Conservation (phyloP, 2,113 vertebrate genomes). For the Esox niger region DNA sequence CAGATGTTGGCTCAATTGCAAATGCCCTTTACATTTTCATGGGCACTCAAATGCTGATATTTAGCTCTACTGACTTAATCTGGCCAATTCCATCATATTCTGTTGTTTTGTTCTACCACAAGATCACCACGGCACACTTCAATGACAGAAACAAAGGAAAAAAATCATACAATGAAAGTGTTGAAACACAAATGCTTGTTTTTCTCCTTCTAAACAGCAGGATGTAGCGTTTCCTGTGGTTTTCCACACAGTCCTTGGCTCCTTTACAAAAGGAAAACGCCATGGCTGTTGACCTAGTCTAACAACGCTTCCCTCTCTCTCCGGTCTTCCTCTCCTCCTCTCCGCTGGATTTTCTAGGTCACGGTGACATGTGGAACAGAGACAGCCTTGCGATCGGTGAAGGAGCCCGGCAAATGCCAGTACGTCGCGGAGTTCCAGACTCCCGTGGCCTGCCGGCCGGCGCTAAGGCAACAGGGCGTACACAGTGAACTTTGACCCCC, state of each 20-base stretch:
- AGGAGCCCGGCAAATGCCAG: constrained; percentile 68
- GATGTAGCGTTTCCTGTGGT: neutral
- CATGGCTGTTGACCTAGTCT: constrained; percentile 34
- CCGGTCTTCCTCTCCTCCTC: constrained; percentile 21
- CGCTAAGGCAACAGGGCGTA: constrained; percentile 50
- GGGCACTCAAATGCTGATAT: too few species aligned
- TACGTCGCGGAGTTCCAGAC: constrained; percentile 63
- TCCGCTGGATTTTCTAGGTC: constrained; percentile 75
- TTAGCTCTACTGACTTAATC: too few species aligned
- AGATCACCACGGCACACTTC: neutral
- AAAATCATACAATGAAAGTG: constrained; percentile 2
- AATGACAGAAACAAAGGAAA: neutral
- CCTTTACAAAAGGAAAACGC: constrained; percentile 18
- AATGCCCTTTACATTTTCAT: too few species aligned
- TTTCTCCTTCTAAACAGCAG: neutral
- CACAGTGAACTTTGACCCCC: constrained; percentile 55
- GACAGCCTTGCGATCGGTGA: constrained; percentile 74
- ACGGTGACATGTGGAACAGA: constrained; percentile 76
- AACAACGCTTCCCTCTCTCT: constrained; percentile 27
- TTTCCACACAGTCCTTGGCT: neutral
- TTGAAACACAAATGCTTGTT: neutral
- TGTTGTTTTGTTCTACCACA: constrained; percentile 1
- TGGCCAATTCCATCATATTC: too few species aligned
- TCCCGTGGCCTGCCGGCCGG: constrained; percentile 55
- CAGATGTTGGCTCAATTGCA: too few species aligned